Evolutionary conservation across 1,140 invertebrate species (phyloP).

Genomic region (Drosophila persimilis): DNA sequence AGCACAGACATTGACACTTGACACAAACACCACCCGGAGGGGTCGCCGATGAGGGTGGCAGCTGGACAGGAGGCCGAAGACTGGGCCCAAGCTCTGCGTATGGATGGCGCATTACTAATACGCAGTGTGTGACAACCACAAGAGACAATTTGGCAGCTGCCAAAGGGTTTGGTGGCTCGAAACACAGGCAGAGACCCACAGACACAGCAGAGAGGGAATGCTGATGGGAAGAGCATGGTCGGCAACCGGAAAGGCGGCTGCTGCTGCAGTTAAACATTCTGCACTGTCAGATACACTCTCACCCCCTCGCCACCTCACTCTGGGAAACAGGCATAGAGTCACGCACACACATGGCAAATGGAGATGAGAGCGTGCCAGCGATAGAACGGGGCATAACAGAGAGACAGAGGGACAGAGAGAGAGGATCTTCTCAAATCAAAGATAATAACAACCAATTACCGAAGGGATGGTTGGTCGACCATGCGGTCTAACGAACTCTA

Average conservation of each 20-base stretch:
- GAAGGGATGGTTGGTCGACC: too few species aligned
- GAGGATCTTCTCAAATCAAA: too few species aligned
- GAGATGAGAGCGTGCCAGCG: constrained; percentile 6
- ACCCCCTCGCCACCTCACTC: neutral
- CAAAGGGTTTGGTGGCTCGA: constrained; percentile 59
- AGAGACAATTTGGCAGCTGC: constrained; percentile 80
- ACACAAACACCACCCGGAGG: constrained; percentile 64
- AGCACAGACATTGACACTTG: constrained; percentile 79
- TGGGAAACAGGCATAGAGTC: constrained; percentile 29
- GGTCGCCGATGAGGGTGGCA: neutral
- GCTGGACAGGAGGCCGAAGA: constrained; percentile 17
- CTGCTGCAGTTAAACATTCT: constrained; percentile 73
- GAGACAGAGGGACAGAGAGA: too few species aligned
- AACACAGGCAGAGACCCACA: constrained; percentile 17
- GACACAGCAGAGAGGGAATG: neutral
- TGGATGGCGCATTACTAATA: constrained; percentile 79
- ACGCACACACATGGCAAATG: constrained; percentile 17
- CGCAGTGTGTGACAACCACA: constrained; percentile 80
- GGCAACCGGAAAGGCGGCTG: constrained; percentile 59
- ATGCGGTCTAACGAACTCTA: too few species aligned
- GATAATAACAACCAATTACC: too few species aligned
- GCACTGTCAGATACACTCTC: constrained; percentile 40
- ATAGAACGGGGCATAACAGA: too few species aligned
- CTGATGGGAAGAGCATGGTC: constrained; percentile 29
- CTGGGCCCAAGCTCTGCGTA: too few species aligned